A percentile compares a stretch with the other conserved stretches of the same genome.
phyloP scores from a whole-genome alignment of 2,797 vertebrate species.

The Phrynocephalus guinanensis region DNA sequence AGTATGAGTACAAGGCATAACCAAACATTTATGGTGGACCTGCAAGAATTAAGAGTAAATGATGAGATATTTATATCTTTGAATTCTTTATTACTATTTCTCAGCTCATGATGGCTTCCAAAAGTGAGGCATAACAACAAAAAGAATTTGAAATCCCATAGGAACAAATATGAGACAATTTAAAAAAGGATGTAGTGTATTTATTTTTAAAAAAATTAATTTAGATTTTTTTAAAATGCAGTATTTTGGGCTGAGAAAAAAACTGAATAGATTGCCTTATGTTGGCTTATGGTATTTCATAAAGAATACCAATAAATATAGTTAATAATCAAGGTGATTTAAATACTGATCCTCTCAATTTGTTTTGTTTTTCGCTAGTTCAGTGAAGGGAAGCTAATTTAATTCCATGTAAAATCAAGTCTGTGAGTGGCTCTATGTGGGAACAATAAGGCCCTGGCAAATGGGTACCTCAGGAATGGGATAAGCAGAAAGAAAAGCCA shows the following conservation, averaged over 20 bases:
- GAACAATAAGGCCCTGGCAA: slow-evolving; percentile 38
- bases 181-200: too few relatives aligned
- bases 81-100: too few relatives aligned
- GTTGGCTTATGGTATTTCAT: slow-evolving; percentile 18
- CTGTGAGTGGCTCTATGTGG: slow-evolving; percentile 21
- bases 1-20: neutral
- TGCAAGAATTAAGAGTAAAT: neutral
- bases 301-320: slow-evolving; percentile 38
- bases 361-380: slow-evolving; percentile 14
- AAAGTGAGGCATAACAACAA: too few relatives aligned
- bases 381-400: slow-evolving; percentile 55
- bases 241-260: slow-evolving; percentile 53
- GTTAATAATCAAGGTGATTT: slow-evolving; percentile 31
- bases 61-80: neutral
- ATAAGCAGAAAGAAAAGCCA: slow-evolving; percentile 55
- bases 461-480: slow-evolving; percentile 51
- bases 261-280: slow-evolving; percentile 34
- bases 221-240: neutral
- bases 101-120: too few relatives aligned
- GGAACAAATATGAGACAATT: too few relatives aligned
- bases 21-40: neutral
- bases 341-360: slow-evolving; percentile 52
- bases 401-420: slow-evolving; percentile 49
- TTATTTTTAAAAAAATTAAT: neutral
- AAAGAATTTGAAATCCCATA: too few relatives aligned